phyloP scores from a whole-genome alignment of 1,140 invertebrate genomes.

The Achroia grisella region DNA sequence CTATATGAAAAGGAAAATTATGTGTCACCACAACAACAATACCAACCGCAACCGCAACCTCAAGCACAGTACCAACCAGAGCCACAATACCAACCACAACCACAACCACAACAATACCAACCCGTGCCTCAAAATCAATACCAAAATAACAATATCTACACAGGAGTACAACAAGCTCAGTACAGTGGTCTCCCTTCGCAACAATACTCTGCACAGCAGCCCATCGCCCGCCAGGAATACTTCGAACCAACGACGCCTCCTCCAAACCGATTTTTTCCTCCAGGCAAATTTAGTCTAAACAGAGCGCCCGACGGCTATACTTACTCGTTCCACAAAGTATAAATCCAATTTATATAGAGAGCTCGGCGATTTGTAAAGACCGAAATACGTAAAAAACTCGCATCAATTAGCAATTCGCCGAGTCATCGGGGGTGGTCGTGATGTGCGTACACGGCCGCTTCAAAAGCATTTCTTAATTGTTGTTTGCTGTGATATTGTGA shows the following conservation, averaged over 20 bases:
- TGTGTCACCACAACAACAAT: constrained; percentile 38
- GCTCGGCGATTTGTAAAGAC: constrained; percentile 40
- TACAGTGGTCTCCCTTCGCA: constrained; percentile 61
- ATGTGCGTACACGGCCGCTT: constrained; percentile 32
- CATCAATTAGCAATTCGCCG: constrained; percentile 52
- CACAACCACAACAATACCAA: constrained; percentile 20
- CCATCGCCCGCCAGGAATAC: constrained; percentile 43
- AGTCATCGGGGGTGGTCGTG: constrained; percentile 41
- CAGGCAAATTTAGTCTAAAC: constrained; percentile 87
- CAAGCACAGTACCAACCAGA: constrained; percentile 49
- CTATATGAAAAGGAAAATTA: constrained; percentile 64
- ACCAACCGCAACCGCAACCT: constrained; percentile 41
- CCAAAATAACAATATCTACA: constrained; percentile 64
- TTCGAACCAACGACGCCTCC: constrained; percentile 78
- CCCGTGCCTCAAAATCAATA: constrained; percentile 51
- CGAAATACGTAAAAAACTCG: constrained; percentile 43
- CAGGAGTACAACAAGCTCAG: constrained; percentile 51
- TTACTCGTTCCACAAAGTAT: constrained; percentile 83
- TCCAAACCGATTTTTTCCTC: constrained; percentile 83
- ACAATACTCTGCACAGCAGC: constrained; percentile 46
- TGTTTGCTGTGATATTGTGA: constrained; percentile 70
- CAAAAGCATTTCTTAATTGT: constrained; percentile 63
- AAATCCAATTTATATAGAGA: constrained; percentile 39
- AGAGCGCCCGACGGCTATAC: constrained; percentile 88
- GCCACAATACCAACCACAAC: constrained; percentile 56